Evolutionary conservation across 2,888 invertebrate genomes (phyloP).

Genomic region (Nematopogon swammerdamellus): DNA sequence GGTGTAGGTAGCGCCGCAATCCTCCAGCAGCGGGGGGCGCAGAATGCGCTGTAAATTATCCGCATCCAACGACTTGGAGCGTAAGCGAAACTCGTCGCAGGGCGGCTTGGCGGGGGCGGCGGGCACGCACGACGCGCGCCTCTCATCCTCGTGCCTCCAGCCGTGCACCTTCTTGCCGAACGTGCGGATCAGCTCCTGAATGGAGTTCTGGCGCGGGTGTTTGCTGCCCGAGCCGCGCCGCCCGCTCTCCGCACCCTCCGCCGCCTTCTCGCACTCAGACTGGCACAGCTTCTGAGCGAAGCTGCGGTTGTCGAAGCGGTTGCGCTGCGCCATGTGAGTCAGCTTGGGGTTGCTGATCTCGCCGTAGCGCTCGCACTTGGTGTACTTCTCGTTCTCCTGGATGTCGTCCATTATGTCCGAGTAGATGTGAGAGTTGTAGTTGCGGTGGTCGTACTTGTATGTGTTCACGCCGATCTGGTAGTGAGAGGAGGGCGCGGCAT

Average conservation of each 20-base stretch:
- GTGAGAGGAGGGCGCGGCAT: slow-evolving; percentile 20
- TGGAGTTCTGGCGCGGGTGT: no score
- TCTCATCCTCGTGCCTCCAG: slow-evolving; percentile 63
- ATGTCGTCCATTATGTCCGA: slow-evolving; percentile 48
- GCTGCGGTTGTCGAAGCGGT: slow-evolving; percentile 37
- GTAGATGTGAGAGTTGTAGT: slow-evolving; percentile 40
- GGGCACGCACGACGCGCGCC: slow-evolving; percentile 40
- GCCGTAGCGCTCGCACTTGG: slow-evolving; percentile 46
- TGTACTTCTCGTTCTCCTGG: slow-evolving; percentile 41
- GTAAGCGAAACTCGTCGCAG: slow-evolving; percentile 65
- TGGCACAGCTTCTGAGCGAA: slow-evolving; percentile 42
- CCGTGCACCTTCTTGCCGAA: slow-evolving; percentile 73
- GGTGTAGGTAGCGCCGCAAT: slow-evolving; percentile 78
- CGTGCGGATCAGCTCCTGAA: slow-evolving; percentile 73
- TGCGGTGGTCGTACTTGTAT: slow-evolving; percentile 30
- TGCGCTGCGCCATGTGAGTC: slow-evolving; percentile 24
- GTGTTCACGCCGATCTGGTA: slow-evolving; percentile 26
- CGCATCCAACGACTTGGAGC: slow-evolving; percentile 76
- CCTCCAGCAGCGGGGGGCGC: slow-evolving; percentile 55
- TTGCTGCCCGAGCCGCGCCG: slow-evolving; percentile 33
- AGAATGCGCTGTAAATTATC: slow-evolving; percentile 38
- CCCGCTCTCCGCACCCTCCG: slow-evolving; percentile 20
- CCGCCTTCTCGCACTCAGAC: slow-evolving; percentile 12
- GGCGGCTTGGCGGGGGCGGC: slow-evolving; percentile 42
- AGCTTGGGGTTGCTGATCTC: slow-evolving; percentile 41